Conservation (phyloP, 2,113 vertebrate genomes). For the Electrona antarctica region DNA sequence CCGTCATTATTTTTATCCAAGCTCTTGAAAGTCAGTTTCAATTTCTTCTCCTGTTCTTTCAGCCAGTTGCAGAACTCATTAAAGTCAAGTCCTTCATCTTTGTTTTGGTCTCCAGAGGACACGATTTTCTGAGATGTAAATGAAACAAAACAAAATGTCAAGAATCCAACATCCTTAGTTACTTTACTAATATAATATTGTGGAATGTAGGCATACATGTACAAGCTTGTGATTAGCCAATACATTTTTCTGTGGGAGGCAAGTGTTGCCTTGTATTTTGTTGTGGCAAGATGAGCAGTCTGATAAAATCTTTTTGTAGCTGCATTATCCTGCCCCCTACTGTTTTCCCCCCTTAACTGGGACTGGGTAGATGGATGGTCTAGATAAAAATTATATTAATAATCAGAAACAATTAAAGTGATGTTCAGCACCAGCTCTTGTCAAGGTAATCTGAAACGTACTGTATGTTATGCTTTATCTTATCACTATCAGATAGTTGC, state of each 20-base stretch:
- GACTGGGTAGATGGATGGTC: no score
- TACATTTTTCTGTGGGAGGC: no score
- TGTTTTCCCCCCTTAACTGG: no score
- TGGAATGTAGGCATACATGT: no score
- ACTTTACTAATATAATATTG: no score
- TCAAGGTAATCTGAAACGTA: neutral
- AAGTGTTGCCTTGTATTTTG: neutral
- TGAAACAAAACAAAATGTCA: neutral
- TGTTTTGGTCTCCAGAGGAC: conserved; percentile 85
- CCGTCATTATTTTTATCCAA: conserved; percentile 95
- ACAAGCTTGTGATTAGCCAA: no score
- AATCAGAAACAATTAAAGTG: neutral
- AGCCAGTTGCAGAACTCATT: conserved; percentile 90
- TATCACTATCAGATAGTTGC: neutral
- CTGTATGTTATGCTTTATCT: conserved; percentile 1
- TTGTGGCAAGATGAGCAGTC: neutral
- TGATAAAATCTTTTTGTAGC: neutral
- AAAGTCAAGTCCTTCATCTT: conserved; percentile 88
- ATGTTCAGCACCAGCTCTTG: neutral
- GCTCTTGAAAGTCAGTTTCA: conserved; percentile 92
- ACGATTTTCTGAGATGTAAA: conserved; percentile 86
- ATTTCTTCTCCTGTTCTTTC: conserved; percentile 93
- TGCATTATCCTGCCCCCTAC: neutral
- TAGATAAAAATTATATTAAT: no score
- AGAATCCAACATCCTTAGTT: neutral